phyloP scores from a whole-genome alignment of 2,797 vertebrate genomes.

The Esox lucius region DNA sequence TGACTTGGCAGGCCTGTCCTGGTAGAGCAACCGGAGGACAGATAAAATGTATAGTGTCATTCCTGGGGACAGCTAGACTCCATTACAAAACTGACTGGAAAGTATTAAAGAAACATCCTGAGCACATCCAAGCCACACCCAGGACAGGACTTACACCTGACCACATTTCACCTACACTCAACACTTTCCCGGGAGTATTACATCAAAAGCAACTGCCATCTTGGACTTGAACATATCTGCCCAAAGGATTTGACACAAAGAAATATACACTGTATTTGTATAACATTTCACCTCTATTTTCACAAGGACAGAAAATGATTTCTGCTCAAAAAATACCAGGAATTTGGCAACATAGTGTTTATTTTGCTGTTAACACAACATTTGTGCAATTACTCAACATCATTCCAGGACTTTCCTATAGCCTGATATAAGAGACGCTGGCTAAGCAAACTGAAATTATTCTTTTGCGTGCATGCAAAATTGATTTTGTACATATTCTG shows the following conservation, averaged over 20 bases:
- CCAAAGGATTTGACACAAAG: conserved; percentile 23
- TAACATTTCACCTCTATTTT: conserved; percentile 45
- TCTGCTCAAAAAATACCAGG: conserved; percentile 12
- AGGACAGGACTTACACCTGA: conserved; percentile 36
- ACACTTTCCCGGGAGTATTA: conserved; percentile 38
- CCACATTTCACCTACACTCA: conserved; percentile 53
- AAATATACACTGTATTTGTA: conserved; percentile 28
- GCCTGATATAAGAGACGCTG: too few species aligned
- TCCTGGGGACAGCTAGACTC: conserved; percentile 29
- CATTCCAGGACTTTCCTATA: too few species aligned
- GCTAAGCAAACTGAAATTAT: too few species aligned
- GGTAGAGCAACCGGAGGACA: conserved; percentile 38
- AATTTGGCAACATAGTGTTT: conserved; percentile 7
- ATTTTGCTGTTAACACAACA: neutral
- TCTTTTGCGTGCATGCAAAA: too few species aligned
- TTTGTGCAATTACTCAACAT: neutral
- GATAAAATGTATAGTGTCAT: conserved; percentile 30
- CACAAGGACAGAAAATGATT: conserved; percentile 25
- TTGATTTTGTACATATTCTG: neutral
- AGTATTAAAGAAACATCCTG: conserved; percentile 49
- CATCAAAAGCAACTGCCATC: conserved; percentile 57
- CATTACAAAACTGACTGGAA: conserved; percentile 35
- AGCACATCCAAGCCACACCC: conserved; percentile 30
- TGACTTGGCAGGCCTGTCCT: conserved; percentile 14
- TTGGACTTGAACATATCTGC: conserved; percentile 50